Conservation (phyloP, 2,797 vertebrate genomes). For the Austrolebias charrua region DNA sequence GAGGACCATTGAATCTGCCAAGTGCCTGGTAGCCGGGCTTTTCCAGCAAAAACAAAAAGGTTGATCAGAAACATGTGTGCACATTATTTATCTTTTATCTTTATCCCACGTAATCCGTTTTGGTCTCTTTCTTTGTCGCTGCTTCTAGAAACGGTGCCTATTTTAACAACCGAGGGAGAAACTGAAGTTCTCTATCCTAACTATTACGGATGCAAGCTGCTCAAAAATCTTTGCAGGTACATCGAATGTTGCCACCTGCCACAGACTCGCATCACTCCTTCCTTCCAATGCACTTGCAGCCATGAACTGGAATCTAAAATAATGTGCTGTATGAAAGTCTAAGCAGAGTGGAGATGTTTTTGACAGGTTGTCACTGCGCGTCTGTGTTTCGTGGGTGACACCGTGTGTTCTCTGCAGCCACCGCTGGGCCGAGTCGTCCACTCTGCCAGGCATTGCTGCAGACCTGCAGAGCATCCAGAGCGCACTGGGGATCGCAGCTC, state of each 20-base stretch:
- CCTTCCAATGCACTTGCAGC: constrained; percentile 4
- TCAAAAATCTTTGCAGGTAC: constrained; percentile 83
- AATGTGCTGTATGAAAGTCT: constrained; percentile 51
- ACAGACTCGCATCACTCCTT: constrained; percentile 13
- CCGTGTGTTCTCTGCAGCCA: constrained; percentile 72
- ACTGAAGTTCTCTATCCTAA: constrained; percentile 94
- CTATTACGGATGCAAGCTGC: constrained; percentile 82
- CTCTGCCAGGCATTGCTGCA: constrained; percentile 84
- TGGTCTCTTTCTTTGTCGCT: neutral
- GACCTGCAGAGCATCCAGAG: constrained; percentile 87
- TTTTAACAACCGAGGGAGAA: constrained; percentile 83
- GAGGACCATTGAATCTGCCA: constrained; percentile 93
- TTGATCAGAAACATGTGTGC: constrained; percentile 47
- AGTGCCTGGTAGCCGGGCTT: constrained; percentile 91
- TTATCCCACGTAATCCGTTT: constrained; percentile 13
- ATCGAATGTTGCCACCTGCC: constrained; percentile 36
- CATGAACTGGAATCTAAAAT: constrained; percentile 44
- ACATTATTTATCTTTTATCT: constrained; percentile 13
- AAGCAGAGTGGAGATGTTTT: constrained; percentile 38
- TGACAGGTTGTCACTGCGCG: constrained; percentile 58
- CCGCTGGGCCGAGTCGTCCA: constrained; percentile 74
- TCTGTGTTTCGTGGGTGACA: constrained; percentile 51
- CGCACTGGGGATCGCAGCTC: constrained; percentile 77
- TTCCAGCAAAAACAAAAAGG: constrained; percentile 90
- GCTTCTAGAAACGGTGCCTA: constrained; percentile 78